Base-by-base conservation (phyloP, 1,140 invertebrate genomes). In the Littorina saxatilis region DNA sequence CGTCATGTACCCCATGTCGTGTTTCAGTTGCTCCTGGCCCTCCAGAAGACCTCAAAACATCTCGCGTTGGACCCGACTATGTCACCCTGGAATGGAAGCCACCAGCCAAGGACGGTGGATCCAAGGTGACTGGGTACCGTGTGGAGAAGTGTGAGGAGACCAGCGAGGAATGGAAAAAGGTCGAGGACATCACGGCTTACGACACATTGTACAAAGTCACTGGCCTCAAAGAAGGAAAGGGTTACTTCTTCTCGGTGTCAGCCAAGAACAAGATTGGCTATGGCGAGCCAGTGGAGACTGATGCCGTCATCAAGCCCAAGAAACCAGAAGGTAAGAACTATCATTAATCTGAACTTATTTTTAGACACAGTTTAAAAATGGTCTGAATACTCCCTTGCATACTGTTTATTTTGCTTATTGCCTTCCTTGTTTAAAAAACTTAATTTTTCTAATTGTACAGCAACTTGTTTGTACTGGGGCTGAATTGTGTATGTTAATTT, bases 221-320 rank as follows among this genome's bases (percentile, higher is more conserved):
- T 78, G 96, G 97, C 84, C 97, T 99, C 29, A 95, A 96, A 79
- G 97, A 98, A 73, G 84, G 82, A 76, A 97, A 98, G 89, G 97
- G 98, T 92, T 99, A 99, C 89, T 94, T 98, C 86, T 99, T 99
- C 94, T 94, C 98, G 81, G 95, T 99, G 2, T 96, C 97, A 94
- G 98, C 98, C 23, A 97, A 97, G 35, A 99, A 99, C 92, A 97
- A 98, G 70, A 99, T 99, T 88, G 99, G 99, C 32, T 96, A 97
- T 92, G 97, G 98, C 88, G 95, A 96, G 77, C 96, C 97, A 9
- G 97, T 90, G 96, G 97, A 40, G 93, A 94, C 98, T 96, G 1
- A 96, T 27, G 94, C 95, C n/a, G 95, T 97, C 23, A 96, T 98
- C 13, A 93, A 96, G 39, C 84, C 83, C 13, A 84, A 86, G 81